Base-by-base conservation (phyloP, 1,140 invertebrate species). In the Nymphalis io region DNA sequence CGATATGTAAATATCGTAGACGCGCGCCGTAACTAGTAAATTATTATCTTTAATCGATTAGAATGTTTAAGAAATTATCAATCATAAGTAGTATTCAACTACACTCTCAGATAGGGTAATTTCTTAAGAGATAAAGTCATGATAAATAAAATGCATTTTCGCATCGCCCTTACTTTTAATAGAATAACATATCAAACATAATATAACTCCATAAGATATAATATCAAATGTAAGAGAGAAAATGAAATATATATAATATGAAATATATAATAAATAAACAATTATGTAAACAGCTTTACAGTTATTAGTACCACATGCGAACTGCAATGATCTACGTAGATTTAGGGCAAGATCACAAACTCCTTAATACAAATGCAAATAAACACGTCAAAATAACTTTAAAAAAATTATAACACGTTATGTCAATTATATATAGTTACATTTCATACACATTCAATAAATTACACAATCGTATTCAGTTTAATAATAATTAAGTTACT, bases 301-400 rank as follows among this genome's bases (percentile, higher is more conserved):
- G 68, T 67, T 70, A 70, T 72, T 71, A 72, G 66, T 42, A 57
- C 60, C 40, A 76, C 68, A 74, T 76, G 68, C 75, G 73, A 68
- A 76, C 68, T 76, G 75, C 68, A 76, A 72, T 69, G 65, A 71
- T 73, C 65, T 63, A 73, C 51, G 57, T 69, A 69, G 66, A 67
- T 72, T 67, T 70, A 73, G 74, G 55, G 44, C 68, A 55, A 58
- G 62, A 48, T 62, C 51, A 72, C 64, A 67, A 42, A 13, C 39
- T 20, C 10, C 16, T 39, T 3, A 16, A 46, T 46, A 16, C 6
- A 5, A 60, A 23, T 39, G 16, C 16, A 48, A 3, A 15, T 42
- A 42, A 13, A 8, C 10, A 33, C 27, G 27, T 8, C 27, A 33
- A 33, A 33, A 33, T 33, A 33, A 33, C 10, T 8, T 1, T 33